Evolutionary conservation across 2,797 vertebrate species (phyloP), one percentile per base, ranked within the genome.

Genomic region (Cossypha niveicapilla): DNA sequence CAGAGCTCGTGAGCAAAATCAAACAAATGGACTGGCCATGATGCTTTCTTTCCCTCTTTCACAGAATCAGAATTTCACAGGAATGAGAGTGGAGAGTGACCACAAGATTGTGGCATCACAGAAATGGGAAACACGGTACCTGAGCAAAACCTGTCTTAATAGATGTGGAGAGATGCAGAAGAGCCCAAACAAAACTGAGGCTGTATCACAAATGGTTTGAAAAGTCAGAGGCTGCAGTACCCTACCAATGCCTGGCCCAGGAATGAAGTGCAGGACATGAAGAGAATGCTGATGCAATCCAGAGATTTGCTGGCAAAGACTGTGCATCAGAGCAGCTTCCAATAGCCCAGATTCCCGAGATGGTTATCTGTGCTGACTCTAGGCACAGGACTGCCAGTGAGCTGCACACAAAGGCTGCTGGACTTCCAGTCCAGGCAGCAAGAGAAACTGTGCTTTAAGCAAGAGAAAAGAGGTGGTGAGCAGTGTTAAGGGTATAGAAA

Each of bases 121-220:
- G 32, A 79, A 76, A 42, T 3, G 0, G 13, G 21, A 75, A 88
- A 82, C 2, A 2, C 0, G 1, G 11, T 12, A 84, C 11, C 37
- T 32, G 7, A 18, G 7, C 18, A 77, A 92, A 85, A 45, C 12
- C 10, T n/a, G 8, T 27, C 32, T 58, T 7, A 48, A 68, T 0
- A 61, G 4, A 51, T 3, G 8, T 0, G 2, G 6, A 35, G 28
- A 66, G 53, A 57, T 13, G 8, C 6, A 56, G 11, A 63, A 50
- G 5, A 10, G 28, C 9, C 42, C 34, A 24, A 86, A 34, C 12
- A 53, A 37, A 34, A 73, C 10, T 32, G 27, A 0, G 8, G 42
- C n/a, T 54, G 27, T 27, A 84, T 21, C 47, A 72, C 23, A 62
- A 57, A 32, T 0, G 0, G 19, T 42, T n/a, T 37, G 39, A 27